These are phyloP conservation scores for Ceyx cyanopectus DNA, from an alignment of 2,113 vertebrate species.

Conservation along the genomic window DNA sequence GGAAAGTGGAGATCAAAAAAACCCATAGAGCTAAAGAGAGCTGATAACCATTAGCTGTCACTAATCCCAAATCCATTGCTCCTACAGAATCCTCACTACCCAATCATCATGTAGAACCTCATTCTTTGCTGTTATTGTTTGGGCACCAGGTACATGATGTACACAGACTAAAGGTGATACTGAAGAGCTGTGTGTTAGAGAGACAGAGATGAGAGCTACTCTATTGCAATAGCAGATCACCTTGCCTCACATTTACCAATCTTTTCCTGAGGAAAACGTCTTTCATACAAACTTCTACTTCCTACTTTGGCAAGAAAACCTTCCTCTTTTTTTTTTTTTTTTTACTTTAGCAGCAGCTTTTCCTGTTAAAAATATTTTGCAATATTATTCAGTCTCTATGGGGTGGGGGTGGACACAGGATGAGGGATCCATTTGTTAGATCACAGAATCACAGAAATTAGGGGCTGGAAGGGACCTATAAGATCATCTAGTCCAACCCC, in stretches of 20 bases:
- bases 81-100: background rate
- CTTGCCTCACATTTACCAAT: constrained; percentile 33
- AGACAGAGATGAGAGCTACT: background rate
- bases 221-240: background rate
- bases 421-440: background rate
- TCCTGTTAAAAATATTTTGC: constrained; percentile 36
- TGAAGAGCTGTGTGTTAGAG: background rate
- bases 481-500: no score
- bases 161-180: background rate
- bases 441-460: no score
- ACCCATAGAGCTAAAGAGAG: background rate
- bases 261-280: constrained; percentile 44
- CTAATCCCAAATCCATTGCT: background rate
- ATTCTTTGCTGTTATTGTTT: background rate
- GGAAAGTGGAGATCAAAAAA: background rate
- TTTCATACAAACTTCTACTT: constrained; percentile 45
- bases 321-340: constrained; percentile 50
- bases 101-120: background rate
- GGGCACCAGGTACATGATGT: background rate
- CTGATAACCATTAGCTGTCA: background rate
- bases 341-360: background rate
- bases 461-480: no score
- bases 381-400: background rate
- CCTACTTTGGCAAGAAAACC: constrained; percentile 58
- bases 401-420: no score